Percentiles rank a stretch among this genome's conserved stretches.
Evolutionary conservation across 2,888 invertebrate species (phyloP).

Genomic region (Orthosia gothica): DNA sequence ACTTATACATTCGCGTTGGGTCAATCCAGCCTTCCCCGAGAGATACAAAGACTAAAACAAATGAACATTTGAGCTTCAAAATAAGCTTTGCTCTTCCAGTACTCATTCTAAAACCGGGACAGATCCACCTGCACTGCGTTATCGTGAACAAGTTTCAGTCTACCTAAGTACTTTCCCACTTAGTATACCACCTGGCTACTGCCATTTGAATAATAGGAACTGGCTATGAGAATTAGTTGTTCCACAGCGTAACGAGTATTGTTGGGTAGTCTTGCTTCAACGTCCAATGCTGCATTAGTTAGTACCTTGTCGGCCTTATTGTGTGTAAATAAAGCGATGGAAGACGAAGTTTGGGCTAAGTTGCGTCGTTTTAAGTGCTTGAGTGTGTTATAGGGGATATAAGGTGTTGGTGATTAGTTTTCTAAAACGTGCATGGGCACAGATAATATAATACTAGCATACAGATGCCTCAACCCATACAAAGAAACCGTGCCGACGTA

Average conservation of each 20-base stretch:
- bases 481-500: too few species aligned
- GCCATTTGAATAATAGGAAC: slow-evolving; percentile 18
- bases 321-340: slow-evolving; percentile 23
- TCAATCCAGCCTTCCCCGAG: too few species aligned
- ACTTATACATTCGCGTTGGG: too few species aligned
- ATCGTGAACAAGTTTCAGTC: slow-evolving; percentile 22
- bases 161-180: slow-evolving; percentile 12
- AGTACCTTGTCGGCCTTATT: not conserved
- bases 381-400: not conserved
- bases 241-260: slow-evolving; percentile 2
- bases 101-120: not conserved
- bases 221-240: not conserved
- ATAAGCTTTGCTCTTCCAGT: slow-evolving; percentile 25
- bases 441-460: too few species aligned
- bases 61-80: not conserved
- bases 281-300: slow-evolving; percentile 23
- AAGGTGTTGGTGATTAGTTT: slow-evolving; percentile 4
- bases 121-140: slow-evolving; percentile 45
- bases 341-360: slow-evolving; percentile 24
- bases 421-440: not conserved
- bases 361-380: not conserved
- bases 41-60: not conserved
- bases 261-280: slow-evolving; percentile 1
- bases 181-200: not conserved
- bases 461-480: too few species aligned